Conservation (phyloP, 2,797 vertebrate genomes). For the Uromys caudimaculatus region DNA sequence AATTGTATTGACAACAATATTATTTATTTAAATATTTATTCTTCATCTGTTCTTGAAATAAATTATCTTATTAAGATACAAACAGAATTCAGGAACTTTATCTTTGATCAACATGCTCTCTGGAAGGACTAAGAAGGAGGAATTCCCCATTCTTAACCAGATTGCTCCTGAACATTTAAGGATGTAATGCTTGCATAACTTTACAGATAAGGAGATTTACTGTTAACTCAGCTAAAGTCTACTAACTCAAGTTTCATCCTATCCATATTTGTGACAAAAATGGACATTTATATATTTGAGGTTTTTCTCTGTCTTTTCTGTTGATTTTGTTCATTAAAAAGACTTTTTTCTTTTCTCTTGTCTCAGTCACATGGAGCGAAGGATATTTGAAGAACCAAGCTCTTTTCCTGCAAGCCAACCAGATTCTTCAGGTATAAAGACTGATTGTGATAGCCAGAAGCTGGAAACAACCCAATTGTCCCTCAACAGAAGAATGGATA, state of each 20-base stretch:
- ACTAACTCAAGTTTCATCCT: background rate
- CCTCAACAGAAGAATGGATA: too few species aligned
- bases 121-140: background rate
- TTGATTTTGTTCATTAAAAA: slow-evolving; percentile 7
- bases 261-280: background rate
- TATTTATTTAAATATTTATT: background rate
- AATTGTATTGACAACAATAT: background rate
- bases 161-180: background rate
- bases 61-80: background rate
- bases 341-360: background rate
- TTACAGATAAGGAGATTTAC: background rate
- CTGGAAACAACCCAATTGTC: too few species aligned
- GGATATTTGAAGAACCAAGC: too few species aligned
- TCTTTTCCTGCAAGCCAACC: background rate
- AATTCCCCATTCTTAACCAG: background rate
- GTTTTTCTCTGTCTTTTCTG: background rate
- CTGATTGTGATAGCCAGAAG: too few species aligned
- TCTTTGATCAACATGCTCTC: background rate
- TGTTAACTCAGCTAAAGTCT: background rate
- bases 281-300: background rate
- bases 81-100: background rate
- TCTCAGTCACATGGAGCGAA: background rate
- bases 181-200: background rate
- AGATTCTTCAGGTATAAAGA: background rate
- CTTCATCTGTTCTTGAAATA: background rate